Conservation (phyloP, 2,797 vertebrate genomes). For the Synanceia verrucosa region DNA sequence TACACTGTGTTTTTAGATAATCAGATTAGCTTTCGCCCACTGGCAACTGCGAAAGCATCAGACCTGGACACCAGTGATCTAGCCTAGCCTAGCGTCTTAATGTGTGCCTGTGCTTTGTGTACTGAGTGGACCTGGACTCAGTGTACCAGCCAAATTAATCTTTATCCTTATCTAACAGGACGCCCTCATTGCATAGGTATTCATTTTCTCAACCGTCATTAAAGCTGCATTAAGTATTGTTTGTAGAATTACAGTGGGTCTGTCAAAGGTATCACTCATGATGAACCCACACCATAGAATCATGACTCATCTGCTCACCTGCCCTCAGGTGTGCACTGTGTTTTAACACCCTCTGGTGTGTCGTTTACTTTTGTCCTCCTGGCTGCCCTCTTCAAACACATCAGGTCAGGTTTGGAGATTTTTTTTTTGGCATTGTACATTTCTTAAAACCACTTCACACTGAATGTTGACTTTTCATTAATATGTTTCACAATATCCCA, state of each 20-base stretch:
- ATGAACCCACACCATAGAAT: neutral
- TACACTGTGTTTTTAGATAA: conserved; percentile 45
- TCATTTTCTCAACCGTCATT: neutral
- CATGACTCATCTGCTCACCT: neutral
- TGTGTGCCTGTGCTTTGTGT: neutral
- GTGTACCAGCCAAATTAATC: conserved; percentile 1
- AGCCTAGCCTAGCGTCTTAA: neutral
- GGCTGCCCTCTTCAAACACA: too few species aligned
- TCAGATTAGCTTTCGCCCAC: conserved; percentile 43
- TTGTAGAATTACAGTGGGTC: neutral
- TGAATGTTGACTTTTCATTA: too few species aligned
- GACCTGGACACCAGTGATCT: neutral
- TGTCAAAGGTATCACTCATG: neutral
- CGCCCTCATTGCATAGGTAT: neutral
- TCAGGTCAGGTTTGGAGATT: too few species aligned
- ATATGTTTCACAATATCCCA: too few species aligned
- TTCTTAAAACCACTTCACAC: too few species aligned
- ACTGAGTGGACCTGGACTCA: neutral
- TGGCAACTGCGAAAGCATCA: neutral
- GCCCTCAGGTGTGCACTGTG: neutral
- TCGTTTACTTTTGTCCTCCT: too few species aligned
- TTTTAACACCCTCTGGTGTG: neutral
- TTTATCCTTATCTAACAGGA: neutral
- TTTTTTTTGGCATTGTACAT: too few species aligned
- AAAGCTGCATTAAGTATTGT: neutral